Conservation (phyloP, 2,888 invertebrate genomes). For the Athalia cordata region DNA sequence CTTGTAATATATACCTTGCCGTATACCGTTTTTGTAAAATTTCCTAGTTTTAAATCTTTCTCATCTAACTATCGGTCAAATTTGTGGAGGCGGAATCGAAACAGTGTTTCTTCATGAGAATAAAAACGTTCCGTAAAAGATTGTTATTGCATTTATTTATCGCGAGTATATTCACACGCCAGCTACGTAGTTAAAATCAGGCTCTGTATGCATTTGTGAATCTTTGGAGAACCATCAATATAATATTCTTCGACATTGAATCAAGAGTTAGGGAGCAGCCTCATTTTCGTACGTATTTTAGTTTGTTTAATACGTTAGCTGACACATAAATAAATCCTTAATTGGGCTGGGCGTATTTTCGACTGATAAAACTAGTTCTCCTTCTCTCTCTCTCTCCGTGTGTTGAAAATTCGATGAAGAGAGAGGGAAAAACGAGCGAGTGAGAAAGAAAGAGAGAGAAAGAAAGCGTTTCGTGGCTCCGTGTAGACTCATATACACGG, state of each 20-base stretch:
- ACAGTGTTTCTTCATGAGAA: no score
- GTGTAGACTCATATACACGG: slow-evolving; percentile 16
- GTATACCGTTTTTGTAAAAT: no score
- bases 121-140: no score
- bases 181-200: background rate
- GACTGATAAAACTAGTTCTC: slow-evolving; percentile 42
- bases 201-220: slow-evolving; percentile 1
- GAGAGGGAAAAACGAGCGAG: background rate
- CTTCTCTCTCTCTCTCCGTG: slow-evolving; percentile 9
- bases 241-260: slow-evolving; percentile 27
- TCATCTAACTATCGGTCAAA: no score
- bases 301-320: slow-evolving; percentile 59
- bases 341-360: slow-evolving; percentile 60
- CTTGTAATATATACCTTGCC: no score
- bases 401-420: background rate
- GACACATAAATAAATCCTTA: slow-evolving; percentile 61
- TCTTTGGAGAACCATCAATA: slow-evolving; percentile 14
- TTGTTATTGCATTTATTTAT: no score
- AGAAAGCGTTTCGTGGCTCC: background rate
- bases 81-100: no score
- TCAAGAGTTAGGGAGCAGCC: slow-evolving; percentile 41
- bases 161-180: no score
- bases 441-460: slow-evolving; percentile 6
- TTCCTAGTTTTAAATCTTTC: no score
- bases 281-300: slow-evolving; percentile 60